Percentiles rank a stretch among this genome's conserved stretches.
Conservation (phyloP, 2,888 invertebrate species). For the Chalcosyrphus nemorum region DNA sequence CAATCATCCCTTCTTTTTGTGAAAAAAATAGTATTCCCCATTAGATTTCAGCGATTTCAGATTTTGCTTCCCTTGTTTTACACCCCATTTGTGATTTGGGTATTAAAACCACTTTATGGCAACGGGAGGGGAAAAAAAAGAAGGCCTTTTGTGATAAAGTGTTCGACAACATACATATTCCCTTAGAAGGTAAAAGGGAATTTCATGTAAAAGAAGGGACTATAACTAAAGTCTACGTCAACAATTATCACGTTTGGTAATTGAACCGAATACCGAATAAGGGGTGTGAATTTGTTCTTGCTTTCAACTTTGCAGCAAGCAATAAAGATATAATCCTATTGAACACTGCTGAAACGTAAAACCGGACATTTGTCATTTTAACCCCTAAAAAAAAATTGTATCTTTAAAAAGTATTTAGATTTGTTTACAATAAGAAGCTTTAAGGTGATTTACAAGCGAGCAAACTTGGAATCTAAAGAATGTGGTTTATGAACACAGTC, state of each 20-base stretch:
- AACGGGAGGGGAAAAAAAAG: background rate
- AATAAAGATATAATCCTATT: background rate
- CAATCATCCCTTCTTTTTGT: constrained; percentile 2
- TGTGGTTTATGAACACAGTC: background rate
- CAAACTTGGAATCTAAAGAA: too few species aligned
- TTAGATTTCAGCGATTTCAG: background rate
- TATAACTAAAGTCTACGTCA: constrained; percentile 21
- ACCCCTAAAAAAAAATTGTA: background rate
- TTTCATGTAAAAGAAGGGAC: background rate
- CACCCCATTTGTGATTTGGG: constrained; percentile 56
- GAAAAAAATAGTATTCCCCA: constrained; percentile 20
- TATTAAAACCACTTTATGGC: constrained; percentile 52
- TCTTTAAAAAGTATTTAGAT: too few species aligned
- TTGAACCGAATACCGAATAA: constrained; percentile 25
- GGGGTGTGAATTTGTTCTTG: background rate
- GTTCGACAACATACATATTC: constrained; percentile 4
- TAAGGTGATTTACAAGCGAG: background rate
- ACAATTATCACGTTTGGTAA: constrained; percentile 57
- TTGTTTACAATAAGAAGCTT: too few species aligned
- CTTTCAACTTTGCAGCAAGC: background rate
- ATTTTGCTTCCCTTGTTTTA: constrained; percentile 25
- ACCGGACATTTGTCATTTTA: constrained; percentile 1
- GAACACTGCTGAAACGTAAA: background rate
- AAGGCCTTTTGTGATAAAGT: constrained; percentile 10
- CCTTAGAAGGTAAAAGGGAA: background rate